A percentile compares a stretch with the other conserved stretches of the same genome.
Evolutionary conservation across 2,888 invertebrate genomes (phyloP).

Genomic region (Sepioteuthis lessoniana): DNA sequence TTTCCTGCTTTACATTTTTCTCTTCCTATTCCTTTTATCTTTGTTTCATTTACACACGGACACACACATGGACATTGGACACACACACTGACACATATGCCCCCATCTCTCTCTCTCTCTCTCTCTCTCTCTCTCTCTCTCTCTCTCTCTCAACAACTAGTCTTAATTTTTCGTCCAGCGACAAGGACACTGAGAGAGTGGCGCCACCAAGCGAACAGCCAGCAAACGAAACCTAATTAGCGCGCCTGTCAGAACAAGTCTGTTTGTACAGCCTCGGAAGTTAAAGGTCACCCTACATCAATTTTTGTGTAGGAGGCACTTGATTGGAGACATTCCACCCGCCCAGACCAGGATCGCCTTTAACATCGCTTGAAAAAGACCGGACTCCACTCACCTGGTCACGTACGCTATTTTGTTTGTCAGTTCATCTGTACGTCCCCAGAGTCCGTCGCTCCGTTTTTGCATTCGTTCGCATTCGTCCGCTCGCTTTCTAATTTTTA

Average conservation of each 20-base stretch:
- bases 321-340: slow-evolving; percentile 23
- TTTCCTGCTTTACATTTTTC: not conserved
- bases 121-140: not conserved
- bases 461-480: not conserved
- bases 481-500: not conserved
- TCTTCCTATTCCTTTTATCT: not conserved
- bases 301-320: slow-evolving; percentile 33
- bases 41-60: not conserved
- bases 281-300: slow-evolving; percentile 33
- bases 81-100: no score
- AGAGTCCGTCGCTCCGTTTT: slow-evolving; percentile 21
- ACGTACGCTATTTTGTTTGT: slow-evolving; percentile 8
- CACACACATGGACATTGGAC: no score
- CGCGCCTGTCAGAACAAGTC: slow-evolving; percentile 9
- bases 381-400: slow-evolving; percentile 16
- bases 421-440: not conserved
- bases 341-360: slow-evolving; percentile 10
- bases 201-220: not conserved
- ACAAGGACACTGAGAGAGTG: slow-evolving; percentile 17
- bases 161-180: not conserved
- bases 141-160: not conserved
- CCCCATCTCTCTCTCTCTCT: not conserved
- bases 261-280: slow-evolving; percentile 10
- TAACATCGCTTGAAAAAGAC: slow-evolving; percentile 23
- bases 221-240: slow-evolving; percentile 33